phyloP scores from a whole-genome alignment of 2,113 vertebrate species.

The Ornithorhynchus anatinus region DNA sequence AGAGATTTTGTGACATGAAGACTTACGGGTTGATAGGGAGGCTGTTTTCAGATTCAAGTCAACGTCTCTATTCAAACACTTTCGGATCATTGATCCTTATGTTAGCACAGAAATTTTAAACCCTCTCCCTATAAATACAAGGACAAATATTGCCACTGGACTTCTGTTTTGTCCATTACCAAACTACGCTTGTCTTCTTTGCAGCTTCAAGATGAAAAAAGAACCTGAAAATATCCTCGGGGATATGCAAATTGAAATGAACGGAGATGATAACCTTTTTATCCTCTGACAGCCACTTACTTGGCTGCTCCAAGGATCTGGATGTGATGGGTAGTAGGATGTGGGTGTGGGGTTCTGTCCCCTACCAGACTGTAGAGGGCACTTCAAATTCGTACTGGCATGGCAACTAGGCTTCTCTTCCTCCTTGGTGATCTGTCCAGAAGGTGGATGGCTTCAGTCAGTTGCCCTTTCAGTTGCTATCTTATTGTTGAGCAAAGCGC shows the following conservation, averaged over 20 bases:
- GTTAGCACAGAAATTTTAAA: not conserved
- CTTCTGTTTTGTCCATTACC: not conserved
- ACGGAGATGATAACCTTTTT: conserved; percentile 64
- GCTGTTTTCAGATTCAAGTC: too few species aligned
- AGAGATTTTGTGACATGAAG: not conserved
- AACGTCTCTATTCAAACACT: not conserved
- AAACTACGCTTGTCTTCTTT: conserved; percentile 30
- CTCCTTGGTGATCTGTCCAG: not conserved
- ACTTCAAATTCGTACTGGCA: not conserved
- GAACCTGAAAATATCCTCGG: conserved; percentile 26
- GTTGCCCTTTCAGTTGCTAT: not conserved
- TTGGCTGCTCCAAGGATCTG: not conserved
- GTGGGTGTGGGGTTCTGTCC: too few species aligned
- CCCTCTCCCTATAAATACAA: not conserved
- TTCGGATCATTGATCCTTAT: not conserved
- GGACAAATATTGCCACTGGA: not conserved
- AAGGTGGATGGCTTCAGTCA: not conserved
- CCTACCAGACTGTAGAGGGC: too few species aligned
- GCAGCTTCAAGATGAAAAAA: conserved; percentile 28
- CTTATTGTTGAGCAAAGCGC: too few species aligned
- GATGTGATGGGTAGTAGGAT: not conserved
- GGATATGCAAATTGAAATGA: not conserved
- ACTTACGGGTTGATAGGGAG: too few species aligned
- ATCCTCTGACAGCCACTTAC: conserved; percentile 29
- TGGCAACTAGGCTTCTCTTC: not conserved